Evolutionary conservation across 2,888 invertebrate species (phyloP), one percentile per base, ranked within the genome.

Genomic region (Minunthozetes semirufus): DNA sequence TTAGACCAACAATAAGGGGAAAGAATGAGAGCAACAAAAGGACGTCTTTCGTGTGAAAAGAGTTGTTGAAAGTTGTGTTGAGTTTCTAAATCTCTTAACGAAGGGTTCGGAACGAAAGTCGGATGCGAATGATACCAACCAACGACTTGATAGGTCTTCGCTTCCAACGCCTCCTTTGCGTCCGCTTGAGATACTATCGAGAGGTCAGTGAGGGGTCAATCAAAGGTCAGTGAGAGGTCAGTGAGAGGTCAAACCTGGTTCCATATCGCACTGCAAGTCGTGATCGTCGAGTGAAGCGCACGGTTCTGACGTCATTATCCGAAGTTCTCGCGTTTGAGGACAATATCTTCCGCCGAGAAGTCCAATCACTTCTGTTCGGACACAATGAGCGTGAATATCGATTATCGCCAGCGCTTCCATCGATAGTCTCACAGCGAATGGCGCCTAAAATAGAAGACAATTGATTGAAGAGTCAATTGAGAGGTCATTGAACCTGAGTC

Each of bases 61-160:
- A 85, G 85, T 59, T 85, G 82, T 82, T 88, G 88, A 80, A 88
- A 85, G 74, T 86, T 85, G 46, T 85, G 83, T 83, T 90, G 90
- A 50, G 89, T 87, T 80, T 85, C 85, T 77, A 90, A 84, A 83
- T 90, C 90, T 79, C 86, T 86, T 22, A 86, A 84, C 0, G 90
- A 90, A 0, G 91, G 91, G 80, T 88, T 86, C 0, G 89, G 86
- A 4, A 87, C 85, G 84, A 90, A 90, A 29, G 84, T 83, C 1
- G 90, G 90, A 84, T 90, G 90, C 38, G 90, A 90, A 85, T 90
- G 90, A 83, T 89, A 90, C 91, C 91, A 90, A 29, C 89, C 90
- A 75, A 88, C 85, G 74, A 88, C 86, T 25, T 83, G 81, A 79
- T 83, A 81, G 3, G 86, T 86, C 22, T 81, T 81, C 15, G 80